Base-by-base conservation (phyloP, 2,797 vertebrate species). In the Megaceryle alcyon region DNA sequence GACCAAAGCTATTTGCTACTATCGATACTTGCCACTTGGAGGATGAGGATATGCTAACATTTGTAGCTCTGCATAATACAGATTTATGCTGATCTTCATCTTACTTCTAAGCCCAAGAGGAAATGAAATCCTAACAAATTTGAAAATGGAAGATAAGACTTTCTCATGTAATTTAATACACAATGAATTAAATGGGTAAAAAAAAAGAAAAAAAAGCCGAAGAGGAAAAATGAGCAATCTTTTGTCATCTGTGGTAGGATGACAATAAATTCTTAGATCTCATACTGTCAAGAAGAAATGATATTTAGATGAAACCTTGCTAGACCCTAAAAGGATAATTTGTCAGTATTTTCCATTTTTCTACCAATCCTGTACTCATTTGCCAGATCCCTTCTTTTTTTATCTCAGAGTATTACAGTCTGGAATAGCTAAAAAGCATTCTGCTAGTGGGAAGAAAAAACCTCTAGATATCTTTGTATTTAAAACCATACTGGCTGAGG, bases 251-350 rank as follows among this genome's bases (percentile, higher is more conserved):
- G 72, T 31, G 65, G 95, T 76, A 96, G 56, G 65, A 87, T 2
- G 59, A 86, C 64, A 97, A 96, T 94, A 97, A 97, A 97, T 96
- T 96, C 94, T 94, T 85, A 86, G 84, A 85, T 88, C 61, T 91
- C 78, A 85, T 71, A 75, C 16, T 82, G 82, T 94, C 86, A 95
- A 91, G 88, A 92, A 96, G 81, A 97, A 97, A 96, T 66, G n/a
- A 90, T 96, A 92, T 96, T 97, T 96, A 97, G 95, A 97, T 97
- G 96, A 98, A 97, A 97, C 75, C 69, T 95, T 7, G 10, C 86
- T 94, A 96, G 93, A 76, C 57, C 57, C 81, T 97, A 95, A 90
- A 96, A 96, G 86, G 90, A 95, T 94, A 97, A 97, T 97, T 92
- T 97, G 68, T 95, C 92, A 97, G 79, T 94, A 96, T 97, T 95